A percentile compares a stretch with the other conserved stretches of the same genome.
These are phyloP conservation scores for Hippolais icterina DNA, from an alignment of 2,113 vertebrate species.

Conservation along the genomic window DNA sequence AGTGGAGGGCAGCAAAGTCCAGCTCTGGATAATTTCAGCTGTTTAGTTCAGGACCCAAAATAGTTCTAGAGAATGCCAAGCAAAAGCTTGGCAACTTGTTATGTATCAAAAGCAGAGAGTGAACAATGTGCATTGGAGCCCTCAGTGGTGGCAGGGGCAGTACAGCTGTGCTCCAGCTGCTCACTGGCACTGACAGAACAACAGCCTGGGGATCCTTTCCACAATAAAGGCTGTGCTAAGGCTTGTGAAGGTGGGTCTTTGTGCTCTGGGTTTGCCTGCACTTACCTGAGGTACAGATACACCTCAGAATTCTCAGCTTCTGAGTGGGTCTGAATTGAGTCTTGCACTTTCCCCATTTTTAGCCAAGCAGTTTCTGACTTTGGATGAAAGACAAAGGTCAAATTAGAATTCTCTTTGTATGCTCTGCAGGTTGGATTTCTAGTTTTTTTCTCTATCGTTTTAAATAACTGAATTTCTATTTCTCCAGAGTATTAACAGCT, in stretches of 20 bases:
- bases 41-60: not conserved
- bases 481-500: slow-evolving; percentile 34
- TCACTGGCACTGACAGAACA: not conserved
- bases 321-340: not conserved
- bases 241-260: not conserved
- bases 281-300: not conserved
- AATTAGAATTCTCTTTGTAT: slow-evolving; percentile 1
- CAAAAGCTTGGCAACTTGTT: not conserved
- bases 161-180: not conserved
- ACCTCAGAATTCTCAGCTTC: not conserved
- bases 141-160: not conserved
- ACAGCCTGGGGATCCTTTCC: not conserved
- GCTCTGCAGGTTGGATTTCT: not conserved
- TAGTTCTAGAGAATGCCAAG: not conserved
- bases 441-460: slow-evolving; percentile 6
- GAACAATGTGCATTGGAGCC: not conserved
- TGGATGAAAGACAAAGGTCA: slow-evolving; percentile 39
- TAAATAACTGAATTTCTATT: slow-evolving; percentile 9
- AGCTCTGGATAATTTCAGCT: not conserved
- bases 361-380: slow-evolving; percentile 1
- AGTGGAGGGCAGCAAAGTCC: not conserved
- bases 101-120: not conserved
- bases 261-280: not conserved
- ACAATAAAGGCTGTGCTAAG: not conserved
- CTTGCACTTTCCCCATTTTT: not conserved